Evolutionary conservation across 2,113 vertebrate species (phyloP), one percentile per base, ranked within the genome.

Genomic region (Ciconia maguari): DNA sequence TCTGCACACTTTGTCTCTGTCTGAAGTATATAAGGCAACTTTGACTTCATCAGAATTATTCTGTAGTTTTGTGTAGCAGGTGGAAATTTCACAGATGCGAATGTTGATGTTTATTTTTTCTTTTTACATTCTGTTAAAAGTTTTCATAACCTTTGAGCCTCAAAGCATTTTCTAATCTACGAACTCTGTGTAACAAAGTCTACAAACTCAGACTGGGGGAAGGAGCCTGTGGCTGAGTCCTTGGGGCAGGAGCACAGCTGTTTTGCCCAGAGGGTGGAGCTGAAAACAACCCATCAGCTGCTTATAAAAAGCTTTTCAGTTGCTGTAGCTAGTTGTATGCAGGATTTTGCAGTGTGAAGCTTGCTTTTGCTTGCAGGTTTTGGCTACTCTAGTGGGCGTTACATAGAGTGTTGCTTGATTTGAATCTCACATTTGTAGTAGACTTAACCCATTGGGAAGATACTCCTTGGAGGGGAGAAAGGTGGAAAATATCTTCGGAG

Each of bases 281-380:
- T 88, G 61, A 30, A 29, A 85, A 69, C 30, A 66, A 68, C 30
- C 41, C 66, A 71, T 26, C 34, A 58, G 51, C 42, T 71, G 68
- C 61, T 36, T 62, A 71, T 36, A 74, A 91, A 93, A 83, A 62
- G 24, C 34, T 38, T 57, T 41, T 25, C 3, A 1, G 16, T 4
- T 6, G 11, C 26, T 24, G 1, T 3, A 17, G 16, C 1, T 3
- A 8, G 3, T 6, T 30, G 36, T 5, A 3, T 30, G 38, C 0
- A 22, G 62, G 57, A 1, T 19, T 76, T 36, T 71, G 16, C 0
- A 7, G 11, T 16, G 42, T 48, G 18, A 21, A 0, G 6, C 6
- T 68, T 87, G n/a, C 3, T 46, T 21, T 48, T 60, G 26, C 3
- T 30, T 46, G 29, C 2, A 16, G 41, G 34, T 32, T 62, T 36